Base-by-base conservation (phyloP, 92 coral and sea anemone species). In the Paramuricea clavata region DNA sequence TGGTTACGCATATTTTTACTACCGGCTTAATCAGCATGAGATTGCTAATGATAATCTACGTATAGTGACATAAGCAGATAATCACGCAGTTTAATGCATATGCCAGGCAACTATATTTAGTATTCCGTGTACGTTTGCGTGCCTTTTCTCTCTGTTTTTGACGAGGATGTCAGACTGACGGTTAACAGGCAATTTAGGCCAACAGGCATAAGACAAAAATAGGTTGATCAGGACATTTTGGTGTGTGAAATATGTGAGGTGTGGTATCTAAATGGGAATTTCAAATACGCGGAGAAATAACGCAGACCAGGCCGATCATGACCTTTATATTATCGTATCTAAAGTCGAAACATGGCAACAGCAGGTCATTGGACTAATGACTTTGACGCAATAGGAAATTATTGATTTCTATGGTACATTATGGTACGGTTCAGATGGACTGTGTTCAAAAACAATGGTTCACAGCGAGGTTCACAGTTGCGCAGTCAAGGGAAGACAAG, bases 11-110 rank as follows among this genome's bases (percentile, higher is more conserved):
- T 65, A 28, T 65, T 31, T 65, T 30, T 65, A 65, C 72, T 65
- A 65, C 72, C 72, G 72, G 72, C 72, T 65, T 28, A 65, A 65
- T 13, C 72, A 65, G n/a, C 36, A 65, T 2, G 72, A 33, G 72
- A 31, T 33, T 65, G 72, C 72, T 65, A 65, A 28, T 26, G n/a
- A 27, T 65, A 16, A 65, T 65, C 41, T 65, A 21, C 17, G 62
- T 19, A 54, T 2, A n/a, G n/a, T 47, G 10, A 47, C 52, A 15
- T 54, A 54, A 54, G 23, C 62, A 54, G 68, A 60, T 60, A 60
- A 60, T 60, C 72, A 26, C 17, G 22, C 12, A 23, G 25, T 23
- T 54, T 54, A 54, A 54, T 54, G 62, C 17, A 0, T 21, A 54
- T 5, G 62, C 62, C 62, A 54, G 16, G 72, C 72, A 26, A 12